These are phyloP conservation scores for Polypterus senegalus DNA, from an alignment of 2,113 vertebrate genomes.

Conservation along the genomic window DNA sequence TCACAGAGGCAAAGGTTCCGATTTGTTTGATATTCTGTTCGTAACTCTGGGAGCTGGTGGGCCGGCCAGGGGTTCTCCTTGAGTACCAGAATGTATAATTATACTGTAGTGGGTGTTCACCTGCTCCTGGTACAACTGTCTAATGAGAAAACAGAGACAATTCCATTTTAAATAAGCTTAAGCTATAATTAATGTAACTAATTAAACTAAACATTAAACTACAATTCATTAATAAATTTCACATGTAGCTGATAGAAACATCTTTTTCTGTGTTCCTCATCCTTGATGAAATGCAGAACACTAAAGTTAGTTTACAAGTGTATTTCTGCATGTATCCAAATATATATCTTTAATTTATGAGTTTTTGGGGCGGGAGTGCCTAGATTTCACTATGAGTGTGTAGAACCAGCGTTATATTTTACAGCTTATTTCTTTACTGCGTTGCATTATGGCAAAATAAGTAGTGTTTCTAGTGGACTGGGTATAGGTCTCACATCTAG, in stretches of 20 bases:
- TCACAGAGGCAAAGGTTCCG: constrained; percentile 70
- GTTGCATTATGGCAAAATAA: too few species aligned
- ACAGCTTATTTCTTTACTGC: too few species aligned
- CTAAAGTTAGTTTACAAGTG: too few species aligned
- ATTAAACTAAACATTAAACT: neutral
- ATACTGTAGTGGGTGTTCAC: constrained; percentile 66
- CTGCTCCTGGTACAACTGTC: constrained; percentile 62
- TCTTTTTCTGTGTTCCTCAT: too few species aligned
- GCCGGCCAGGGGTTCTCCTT: constrained; percentile 58
- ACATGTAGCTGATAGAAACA: neutral
- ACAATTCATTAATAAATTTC: neutral
- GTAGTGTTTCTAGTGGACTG: too few species aligned
- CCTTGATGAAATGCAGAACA: too few species aligned
- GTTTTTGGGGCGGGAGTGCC: too few species aligned
- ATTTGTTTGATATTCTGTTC: constrained; percentile 75
- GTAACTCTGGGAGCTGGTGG: constrained; percentile 65
- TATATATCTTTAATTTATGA: too few species aligned
- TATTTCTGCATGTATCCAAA: too few species aligned
- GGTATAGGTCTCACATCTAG: too few species aligned
- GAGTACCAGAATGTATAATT: constrained; percentile 75
- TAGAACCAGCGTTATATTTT: too few species aligned
- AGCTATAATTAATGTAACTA: neutral
- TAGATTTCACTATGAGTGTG: too few species aligned
- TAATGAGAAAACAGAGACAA: constrained; percentile 18
- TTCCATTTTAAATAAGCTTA: neutral